These are phyloP conservation scores for Volucella inflata DNA, from an alignment of 2,888 invertebrate species.

Conservation along the genomic window DNA sequence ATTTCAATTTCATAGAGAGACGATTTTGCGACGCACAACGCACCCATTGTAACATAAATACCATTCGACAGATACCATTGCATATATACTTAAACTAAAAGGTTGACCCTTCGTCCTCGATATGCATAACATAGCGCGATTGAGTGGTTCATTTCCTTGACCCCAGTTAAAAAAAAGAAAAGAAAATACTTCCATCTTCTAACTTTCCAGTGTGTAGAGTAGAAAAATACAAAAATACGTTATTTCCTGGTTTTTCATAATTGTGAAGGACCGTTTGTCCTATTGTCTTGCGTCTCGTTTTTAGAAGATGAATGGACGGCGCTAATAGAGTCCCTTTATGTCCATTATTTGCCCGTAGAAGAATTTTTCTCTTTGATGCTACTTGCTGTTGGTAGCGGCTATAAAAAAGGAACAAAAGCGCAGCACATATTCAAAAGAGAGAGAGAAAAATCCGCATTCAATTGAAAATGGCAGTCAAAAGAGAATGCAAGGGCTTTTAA, in stretches of 20 bases:
- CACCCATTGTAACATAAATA: no score
- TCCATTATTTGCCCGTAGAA: conserved; percentile 29
- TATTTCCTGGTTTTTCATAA: conserved; percentile 49
- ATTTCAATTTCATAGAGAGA: no score
- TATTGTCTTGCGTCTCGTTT: conserved; percentile 54
- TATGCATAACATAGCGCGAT: not conserved
- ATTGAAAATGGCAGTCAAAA: conserved; percentile 33
- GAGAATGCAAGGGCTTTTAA: conserved; percentile 62
- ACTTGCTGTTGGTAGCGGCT: conserved; percentile 15
- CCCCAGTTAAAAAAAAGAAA: not conserved
- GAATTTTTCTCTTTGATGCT: conserved; percentile 63
- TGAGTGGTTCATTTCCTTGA: conserved; percentile 23
- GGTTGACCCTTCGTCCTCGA: no score
- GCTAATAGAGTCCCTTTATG: conserved; percentile 70
- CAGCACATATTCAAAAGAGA: conserved; percentile 1
- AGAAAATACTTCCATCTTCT: not conserved
- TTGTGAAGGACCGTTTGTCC: conserved; percentile 63
- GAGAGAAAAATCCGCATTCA: conserved; percentile 18
- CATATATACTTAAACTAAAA: no score
- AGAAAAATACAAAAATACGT: conserved; percentile 35
- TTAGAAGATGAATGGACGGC: conserved; percentile 66
- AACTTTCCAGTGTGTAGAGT: not conserved
- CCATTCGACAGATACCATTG: no score
- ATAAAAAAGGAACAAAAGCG: conserved; percentile 29
- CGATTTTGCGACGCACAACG: no score